phyloP scores from a whole-genome alignment of 2,797 vertebrate genomes.

The Pterois miles region DNA sequence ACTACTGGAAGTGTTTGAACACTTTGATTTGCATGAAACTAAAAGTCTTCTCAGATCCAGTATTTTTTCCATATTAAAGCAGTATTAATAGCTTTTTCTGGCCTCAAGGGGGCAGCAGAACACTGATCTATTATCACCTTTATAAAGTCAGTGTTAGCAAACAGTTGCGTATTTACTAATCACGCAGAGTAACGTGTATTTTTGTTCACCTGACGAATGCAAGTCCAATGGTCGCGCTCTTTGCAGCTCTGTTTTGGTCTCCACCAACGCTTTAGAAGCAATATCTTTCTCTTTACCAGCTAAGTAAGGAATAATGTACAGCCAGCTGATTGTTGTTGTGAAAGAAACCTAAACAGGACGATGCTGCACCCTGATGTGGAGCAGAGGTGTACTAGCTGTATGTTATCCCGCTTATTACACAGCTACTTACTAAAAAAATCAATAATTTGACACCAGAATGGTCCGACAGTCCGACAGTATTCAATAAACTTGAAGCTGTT shows the following conservation, averaged over 20 bases:
- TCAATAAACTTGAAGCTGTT: no score
- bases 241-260: background rate
- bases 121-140: background rate
- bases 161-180: background rate
- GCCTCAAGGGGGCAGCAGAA: background rate
- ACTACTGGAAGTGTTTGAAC: no score
- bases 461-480: no score
- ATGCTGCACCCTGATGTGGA: no score
- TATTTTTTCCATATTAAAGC: background rate
- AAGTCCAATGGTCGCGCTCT: background rate
- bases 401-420: no score
- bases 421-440: no score
- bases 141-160: background rate
- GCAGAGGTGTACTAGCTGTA: no score
- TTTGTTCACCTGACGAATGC: background rate
- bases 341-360: no score
- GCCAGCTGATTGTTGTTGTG: no score
- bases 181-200: background rate
- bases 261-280: background rate
- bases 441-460: no score
- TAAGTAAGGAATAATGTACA: no score
- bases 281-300: background rate
- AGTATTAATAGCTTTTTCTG: background rate
- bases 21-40: background rate
- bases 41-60: background rate